A percentile compares a stretch with the other conserved stretches of the same genome.
These are phyloP conservation scores for Hippoglossus stenolepis DNA, from an alignment of 2,113 vertebrate species.

Conservation along the genomic window DNA sequence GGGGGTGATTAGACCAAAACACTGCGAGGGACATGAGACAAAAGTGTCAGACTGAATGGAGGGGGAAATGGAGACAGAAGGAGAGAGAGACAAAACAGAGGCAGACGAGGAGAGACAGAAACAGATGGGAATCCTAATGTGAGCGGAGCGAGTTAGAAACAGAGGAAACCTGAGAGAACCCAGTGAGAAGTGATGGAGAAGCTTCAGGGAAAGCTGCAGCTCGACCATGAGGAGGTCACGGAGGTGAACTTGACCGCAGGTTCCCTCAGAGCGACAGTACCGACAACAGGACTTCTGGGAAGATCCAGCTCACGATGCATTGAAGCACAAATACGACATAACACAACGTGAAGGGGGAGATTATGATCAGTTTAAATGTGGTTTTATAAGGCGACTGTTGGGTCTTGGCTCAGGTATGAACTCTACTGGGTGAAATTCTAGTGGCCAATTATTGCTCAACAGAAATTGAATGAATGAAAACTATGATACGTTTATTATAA, in stretches of 20 bases:
- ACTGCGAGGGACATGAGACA: conserved; percentile 24
- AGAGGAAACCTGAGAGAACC: conserved; percentile 12
- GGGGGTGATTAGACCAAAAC: conserved; percentile 5
- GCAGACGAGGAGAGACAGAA: conserved; percentile 20
- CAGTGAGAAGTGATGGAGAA: background rate
- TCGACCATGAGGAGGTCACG: background rate
- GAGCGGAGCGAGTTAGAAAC: conserved; percentile 22
- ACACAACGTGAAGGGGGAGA: background rate
- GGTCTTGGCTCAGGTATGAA: no score
- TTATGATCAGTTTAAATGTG: no score
- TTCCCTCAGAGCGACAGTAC: background rate
- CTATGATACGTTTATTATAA: no score
- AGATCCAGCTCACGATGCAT: background rate
- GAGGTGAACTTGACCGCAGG: background rate
- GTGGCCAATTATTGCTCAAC: no score
- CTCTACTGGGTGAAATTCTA: no score
- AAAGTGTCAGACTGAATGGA: conserved; percentile 6
- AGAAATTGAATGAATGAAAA: no score
- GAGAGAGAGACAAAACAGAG: conserved; percentile 10
- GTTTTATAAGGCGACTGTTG: no score
- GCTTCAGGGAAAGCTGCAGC: background rate
- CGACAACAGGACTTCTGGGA: background rate
- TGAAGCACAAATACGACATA: background rate
- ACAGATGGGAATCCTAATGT: conserved; percentile 26
- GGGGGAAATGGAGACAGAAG: background rate